These are phyloP conservation scores for Pogoniulus pusillus DNA, from an alignment of 2,797 vertebrate genomes.

Conservation along the genomic window DNA sequence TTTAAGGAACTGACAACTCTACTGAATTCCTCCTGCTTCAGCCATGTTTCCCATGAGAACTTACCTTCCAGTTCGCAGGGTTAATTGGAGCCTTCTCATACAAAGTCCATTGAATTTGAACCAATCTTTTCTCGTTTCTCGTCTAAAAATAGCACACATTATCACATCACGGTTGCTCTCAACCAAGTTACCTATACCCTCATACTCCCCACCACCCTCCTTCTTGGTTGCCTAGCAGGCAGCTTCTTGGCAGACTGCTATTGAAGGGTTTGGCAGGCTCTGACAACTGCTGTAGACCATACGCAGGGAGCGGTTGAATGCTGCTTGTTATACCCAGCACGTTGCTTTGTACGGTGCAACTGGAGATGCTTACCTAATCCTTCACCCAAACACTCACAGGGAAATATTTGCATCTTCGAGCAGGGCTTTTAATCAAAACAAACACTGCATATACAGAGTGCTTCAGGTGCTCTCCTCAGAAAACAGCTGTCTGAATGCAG, in stretches of 20 bases:
- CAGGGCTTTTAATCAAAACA: background rate
- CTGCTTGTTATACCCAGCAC: background rate
- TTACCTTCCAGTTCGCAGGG: slow-evolving; percentile 22
- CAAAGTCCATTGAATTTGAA: background rate
- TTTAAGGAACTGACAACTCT: slow-evolving; percentile 47
- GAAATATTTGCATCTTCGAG: background rate
- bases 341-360: background rate
- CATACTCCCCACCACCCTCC: background rate
- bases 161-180: background rate
- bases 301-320: slow-evolving; percentile 16
- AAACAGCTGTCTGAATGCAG: background rate
- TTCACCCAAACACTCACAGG: background rate
- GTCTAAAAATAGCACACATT: background rate
- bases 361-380: background rate
- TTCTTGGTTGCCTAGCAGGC: slow-evolving; percentile 40
- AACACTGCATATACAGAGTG: background rate
- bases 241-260: slow-evolving; percentile 45
- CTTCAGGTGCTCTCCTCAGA: background rate
- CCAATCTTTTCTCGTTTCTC: background rate
- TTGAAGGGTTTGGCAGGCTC: slow-evolving; percentile 36
- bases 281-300: slow-evolving; percentile 8
- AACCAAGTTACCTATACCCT: background rate
- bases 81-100: background rate
- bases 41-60: slow-evolving; percentile 22
- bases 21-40: slow-evolving; percentile 39